Percentiles rank a stretch among this genome's conserved stretches.
Evolutionary conservation across 1,140 invertebrate species (phyloP).

Genomic region (Pseudomyrmex dendroicus): DNA sequence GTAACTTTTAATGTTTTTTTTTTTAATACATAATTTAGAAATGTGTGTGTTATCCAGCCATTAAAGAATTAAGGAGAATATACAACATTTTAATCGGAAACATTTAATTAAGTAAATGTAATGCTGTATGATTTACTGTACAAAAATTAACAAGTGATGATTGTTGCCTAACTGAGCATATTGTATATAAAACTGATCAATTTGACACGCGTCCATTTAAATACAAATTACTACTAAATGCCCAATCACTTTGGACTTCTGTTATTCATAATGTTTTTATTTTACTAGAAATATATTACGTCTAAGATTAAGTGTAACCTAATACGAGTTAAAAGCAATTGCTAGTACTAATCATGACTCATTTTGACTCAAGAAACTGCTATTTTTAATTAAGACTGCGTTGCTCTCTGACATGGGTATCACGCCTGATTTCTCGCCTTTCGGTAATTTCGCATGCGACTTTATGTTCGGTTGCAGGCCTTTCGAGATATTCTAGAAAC

Average conservation of each 20-base stretch:
- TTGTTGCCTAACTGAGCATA: constrained; percentile 39
- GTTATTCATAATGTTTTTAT: constrained; percentile 39
- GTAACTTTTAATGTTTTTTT: background rate
- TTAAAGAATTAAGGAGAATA: constrained; percentile 48
- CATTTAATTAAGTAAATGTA: constrained; percentile 32
- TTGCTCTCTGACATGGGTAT: constrained; percentile 85
- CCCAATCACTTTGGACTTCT: constrained; percentile 30
- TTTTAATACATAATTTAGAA: background rate
- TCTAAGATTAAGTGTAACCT: constrained; percentile 64
- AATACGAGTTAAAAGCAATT: constrained; percentile 31
- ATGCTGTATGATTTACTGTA: constrained; percentile 23
- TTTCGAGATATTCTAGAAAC: constrained; percentile 83
- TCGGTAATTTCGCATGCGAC: constrained; percentile 82
- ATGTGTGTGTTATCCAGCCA: constrained; percentile 8
- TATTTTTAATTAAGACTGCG: constrained; percentile 82
- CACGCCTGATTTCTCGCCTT: constrained; percentile 82
- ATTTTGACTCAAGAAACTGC: constrained; percentile 80
- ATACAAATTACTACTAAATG: constrained; percentile 56
- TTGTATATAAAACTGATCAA: constrained; percentile 31
- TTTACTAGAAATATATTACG: constrained; percentile 59
- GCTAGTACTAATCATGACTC: constrained; percentile 68
- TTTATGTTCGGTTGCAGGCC: constrained; percentile 85
- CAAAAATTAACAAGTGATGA: constrained; percentile 44
- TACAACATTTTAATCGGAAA: constrained; percentile 9
- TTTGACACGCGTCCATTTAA: constrained; percentile 57